phyloP scores from a whole-genome alignment of 1,140 invertebrate genomes.

The Aphelinus certus region DNA sequence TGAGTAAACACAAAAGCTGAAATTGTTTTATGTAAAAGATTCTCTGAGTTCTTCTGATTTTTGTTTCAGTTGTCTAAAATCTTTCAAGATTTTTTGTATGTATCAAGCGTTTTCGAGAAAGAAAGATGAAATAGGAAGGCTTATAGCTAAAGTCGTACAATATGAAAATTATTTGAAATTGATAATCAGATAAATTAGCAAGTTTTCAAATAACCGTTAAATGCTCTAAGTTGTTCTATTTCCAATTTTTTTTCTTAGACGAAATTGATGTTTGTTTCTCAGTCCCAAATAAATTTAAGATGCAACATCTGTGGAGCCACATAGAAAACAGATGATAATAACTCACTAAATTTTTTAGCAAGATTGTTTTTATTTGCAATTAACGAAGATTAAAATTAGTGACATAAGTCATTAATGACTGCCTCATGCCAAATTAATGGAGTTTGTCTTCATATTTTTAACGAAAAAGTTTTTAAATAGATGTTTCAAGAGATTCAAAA shows the following conservation, averaged over 20 bases:
- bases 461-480: constrained; percentile 40
- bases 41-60: constrained; percentile 30
- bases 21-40: constrained; percentile 24
- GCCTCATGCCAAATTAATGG: constrained; percentile 62
- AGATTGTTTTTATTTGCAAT: background rate
- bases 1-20: background rate
- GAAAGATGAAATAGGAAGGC: background rate
- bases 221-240: constrained; percentile 13
- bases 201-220: background rate
- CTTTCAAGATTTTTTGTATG: constrained; percentile 16
- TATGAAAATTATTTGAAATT: constrained; percentile 1
- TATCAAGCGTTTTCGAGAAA: constrained; percentile 3
- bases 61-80: constrained; percentile 21
- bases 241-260: background rate
- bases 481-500: constrained; percentile 28
- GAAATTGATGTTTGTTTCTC: no score
- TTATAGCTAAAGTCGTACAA: background rate
- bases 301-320: no score
- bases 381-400: constrained; percentile 30
- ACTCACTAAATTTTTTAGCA: constrained; percentile 5
- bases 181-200: constrained; percentile 11
- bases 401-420: constrained; percentile 48
- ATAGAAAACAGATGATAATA: no score
- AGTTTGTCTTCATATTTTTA: constrained; percentile 45
- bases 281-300: no score